A percentile compares a stretch with the other conserved stretches of the same genome.
These are phyloP conservation scores for Sprattus sprattus DNA, from an alignment of 2,113 vertebrate genomes.

Conservation along the genomic window DNA sequence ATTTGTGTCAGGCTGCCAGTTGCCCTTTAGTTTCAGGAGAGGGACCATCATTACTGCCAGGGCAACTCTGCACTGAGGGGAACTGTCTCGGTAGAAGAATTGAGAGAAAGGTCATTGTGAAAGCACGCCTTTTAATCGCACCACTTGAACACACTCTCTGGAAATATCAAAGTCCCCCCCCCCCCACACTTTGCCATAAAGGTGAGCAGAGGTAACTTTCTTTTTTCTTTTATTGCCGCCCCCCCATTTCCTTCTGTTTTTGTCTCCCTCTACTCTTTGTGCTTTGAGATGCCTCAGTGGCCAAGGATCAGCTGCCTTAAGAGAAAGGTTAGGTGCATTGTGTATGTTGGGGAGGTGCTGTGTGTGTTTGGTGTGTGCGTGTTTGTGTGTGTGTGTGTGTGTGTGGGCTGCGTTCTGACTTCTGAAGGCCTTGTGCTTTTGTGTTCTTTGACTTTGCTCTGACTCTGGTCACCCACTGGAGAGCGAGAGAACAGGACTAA, in stretches of 20 bases:
- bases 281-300: constrained; percentile 18
- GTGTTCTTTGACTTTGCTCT: constrained; percentile 9
- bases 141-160: constrained; percentile 27
- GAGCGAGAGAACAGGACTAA: not conserved
- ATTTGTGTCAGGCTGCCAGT: constrained; percentile 51
- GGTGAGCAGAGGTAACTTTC: constrained; percentile 34
- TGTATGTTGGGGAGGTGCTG: not conserved
- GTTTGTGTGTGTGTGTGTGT: constrained; percentile 8
- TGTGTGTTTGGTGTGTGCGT: not conserved
- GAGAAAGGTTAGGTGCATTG: constrained; percentile 22
- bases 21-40: constrained; percentile 51
- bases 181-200: constrained; percentile 10
- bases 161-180: constrained; percentile 43
- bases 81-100: constrained; percentile 29
- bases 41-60: constrained; percentile 9
- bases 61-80: not conserved
- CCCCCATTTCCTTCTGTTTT: not conserved
- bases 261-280: not conserved
- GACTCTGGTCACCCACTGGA: constrained; percentile 1
- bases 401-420: not conserved
- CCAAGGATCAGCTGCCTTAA: constrained; percentile 24
- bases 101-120: constrained; percentile 51
- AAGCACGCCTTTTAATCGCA: constrained; percentile 48
- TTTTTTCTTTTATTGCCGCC: not conserved
- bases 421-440: not conserved